Conservation (phyloP, 2,888 invertebrate species). For the Cheilosia scutellata region DNA sequence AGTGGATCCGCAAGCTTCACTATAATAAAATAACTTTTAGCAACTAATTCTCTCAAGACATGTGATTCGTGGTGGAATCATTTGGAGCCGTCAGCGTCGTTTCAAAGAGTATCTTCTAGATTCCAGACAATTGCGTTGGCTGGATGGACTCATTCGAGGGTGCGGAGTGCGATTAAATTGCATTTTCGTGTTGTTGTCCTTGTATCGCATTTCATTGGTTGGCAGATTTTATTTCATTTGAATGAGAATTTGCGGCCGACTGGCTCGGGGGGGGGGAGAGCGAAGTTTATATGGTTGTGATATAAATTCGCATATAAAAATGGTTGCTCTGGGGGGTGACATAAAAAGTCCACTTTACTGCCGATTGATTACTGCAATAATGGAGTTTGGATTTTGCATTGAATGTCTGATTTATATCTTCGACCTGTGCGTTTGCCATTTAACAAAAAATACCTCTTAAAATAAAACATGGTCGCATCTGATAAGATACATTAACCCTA, state of each 20-base stretch:
- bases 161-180: conserved; percentile 15
- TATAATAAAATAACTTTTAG: conserved; percentile 24
- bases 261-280: too few species aligned
- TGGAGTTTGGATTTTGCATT: conserved; percentile 31
- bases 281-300: conserved; percentile 21
- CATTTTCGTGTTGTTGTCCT: conserved; percentile 20
- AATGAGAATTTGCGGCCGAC: conserved; percentile 4
- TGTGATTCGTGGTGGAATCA: conserved; percentile 19
- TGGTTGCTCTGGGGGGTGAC: background rate
- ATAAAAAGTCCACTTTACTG: conserved; percentile 29
- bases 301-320: conserved; percentile 11
- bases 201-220: background rate
- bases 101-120: conserved; percentile 5
- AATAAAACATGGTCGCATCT: conserved; percentile 6
- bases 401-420: conserved; percentile 33
- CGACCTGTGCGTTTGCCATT: background rate
- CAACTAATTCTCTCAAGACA: conserved; percentile 24
- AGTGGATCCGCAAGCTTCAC: background rate
- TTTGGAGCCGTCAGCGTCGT: background rate
- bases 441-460: background rate
- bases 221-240: conserved; percentile 27
- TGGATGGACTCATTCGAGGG: background rate
- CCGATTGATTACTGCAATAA: conserved; percentile 27
- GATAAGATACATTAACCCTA: conserved; percentile 9
- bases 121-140: conserved; percentile 17